phyloP scores from a whole-genome alignment of 2,113 vertebrate genomes.

The Chlorodrepanis virens region DNA sequence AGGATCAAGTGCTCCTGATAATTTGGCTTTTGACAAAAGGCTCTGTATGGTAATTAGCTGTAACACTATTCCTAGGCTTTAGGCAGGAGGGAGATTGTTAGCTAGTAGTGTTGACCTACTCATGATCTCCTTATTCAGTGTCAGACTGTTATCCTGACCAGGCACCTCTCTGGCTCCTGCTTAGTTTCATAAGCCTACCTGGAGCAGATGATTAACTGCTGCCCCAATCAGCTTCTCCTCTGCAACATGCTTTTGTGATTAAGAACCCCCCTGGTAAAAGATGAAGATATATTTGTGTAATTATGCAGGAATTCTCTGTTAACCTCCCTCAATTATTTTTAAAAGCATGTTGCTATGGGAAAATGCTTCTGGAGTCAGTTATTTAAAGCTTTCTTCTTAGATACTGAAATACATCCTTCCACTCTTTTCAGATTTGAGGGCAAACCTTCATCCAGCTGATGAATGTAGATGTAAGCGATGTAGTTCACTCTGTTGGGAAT shows the following conservation, averaged over 20 bases:
- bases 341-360: constrained; percentile 27
- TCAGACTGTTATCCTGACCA: neutral
- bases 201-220: neutral
- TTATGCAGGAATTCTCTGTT: neutral
- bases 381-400: constrained; percentile 4
- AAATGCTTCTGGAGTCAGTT: neutral
- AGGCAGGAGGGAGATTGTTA: neutral
- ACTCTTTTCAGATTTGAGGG: neutral
- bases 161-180: neutral
- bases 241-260: neutral
- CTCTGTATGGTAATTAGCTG: neutral
- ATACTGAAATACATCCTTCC: neutral
- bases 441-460: neutral
- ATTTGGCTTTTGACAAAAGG: neutral
- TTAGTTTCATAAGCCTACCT: neutral
- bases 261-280: neutral
- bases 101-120: neutral
- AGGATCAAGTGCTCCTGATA: neutral
- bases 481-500: neutral
- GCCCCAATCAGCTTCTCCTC: neutral
- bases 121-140: neutral
- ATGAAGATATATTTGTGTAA: neutral
- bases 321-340: constrained; percentile 34
- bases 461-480: neutral
- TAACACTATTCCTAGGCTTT: neutral